Conservation (phyloP, 2,888 invertebrate species). For the Eupithecia insigniata region DNA sequence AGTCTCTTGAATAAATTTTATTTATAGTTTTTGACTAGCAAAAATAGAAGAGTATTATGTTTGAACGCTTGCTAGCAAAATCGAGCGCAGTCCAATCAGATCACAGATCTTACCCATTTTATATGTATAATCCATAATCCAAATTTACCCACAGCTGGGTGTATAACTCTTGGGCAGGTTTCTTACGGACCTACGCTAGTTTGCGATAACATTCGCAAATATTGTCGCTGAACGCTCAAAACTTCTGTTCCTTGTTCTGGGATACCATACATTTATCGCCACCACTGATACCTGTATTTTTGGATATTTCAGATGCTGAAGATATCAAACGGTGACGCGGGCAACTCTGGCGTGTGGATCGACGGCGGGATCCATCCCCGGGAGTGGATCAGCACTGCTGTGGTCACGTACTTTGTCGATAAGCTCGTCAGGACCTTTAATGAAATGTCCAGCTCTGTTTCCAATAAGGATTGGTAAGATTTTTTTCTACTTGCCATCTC, state of each 20-base stretch:
- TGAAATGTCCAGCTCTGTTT: slow-evolving; percentile 86
- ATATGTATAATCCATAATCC: neutral
- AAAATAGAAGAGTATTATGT: neutral
- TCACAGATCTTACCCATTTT: neutral
- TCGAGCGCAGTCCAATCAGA: too few relatives aligned
- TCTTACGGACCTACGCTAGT: neutral
- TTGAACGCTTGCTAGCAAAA: neutral
- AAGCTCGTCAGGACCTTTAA: slow-evolving; percentile 88
- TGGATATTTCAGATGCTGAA: slow-evolving; percentile 71
- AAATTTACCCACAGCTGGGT: neutral
- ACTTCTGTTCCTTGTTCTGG: neutral
- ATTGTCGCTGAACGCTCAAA: neutral
- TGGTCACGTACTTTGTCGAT: slow-evolving; percentile 90
- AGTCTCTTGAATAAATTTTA: too few relatives aligned
- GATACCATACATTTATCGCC: neutral
- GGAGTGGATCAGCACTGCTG: slow-evolving; percentile 94
- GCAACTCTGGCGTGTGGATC: slow-evolving; percentile 88
- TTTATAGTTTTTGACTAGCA: too few relatives aligned
- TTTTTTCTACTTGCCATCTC: neutral
- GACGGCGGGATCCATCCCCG: slow-evolving; percentile 93
- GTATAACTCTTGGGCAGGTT: neutral
- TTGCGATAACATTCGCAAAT: neutral
- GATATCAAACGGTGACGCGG: slow-evolving; percentile 87
- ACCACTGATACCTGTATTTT: neutral
- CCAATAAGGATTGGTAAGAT: slow-evolving; percentile 90